Conservation (phyloP, 2,888 invertebrate species). For the Mayetiola destructor region DNA sequence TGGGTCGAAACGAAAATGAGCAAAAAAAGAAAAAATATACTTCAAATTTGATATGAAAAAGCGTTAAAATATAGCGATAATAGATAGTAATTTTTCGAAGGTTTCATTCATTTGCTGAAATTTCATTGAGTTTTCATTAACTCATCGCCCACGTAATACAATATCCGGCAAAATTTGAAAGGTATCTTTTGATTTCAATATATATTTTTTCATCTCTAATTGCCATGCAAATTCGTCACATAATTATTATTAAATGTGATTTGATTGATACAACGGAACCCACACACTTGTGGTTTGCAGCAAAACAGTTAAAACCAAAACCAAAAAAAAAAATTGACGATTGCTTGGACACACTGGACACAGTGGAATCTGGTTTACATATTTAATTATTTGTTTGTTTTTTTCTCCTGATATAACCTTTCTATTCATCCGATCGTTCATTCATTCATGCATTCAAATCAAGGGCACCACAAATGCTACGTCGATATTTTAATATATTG, state of each 20-base stretch:
- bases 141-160: not conserved
- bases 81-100: not conserved
- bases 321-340: not conserved
- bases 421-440: slow-evolving; percentile 9
- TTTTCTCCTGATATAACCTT: slow-evolving; percentile 3
- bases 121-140: slow-evolving; percentile 8
- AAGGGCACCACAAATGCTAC: slow-evolving; percentile 12
- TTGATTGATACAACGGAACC: slow-evolving; percentile 7
- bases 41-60: not conserved
- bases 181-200: not conserved
- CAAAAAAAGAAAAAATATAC: not conserved
- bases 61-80: not conserved
- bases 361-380: not conserved
- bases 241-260: slow-evolving; percentile 12
- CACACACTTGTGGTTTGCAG: slow-evolving; percentile 1
- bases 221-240: slow-evolving; percentile 7
- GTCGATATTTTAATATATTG: slow-evolving; percentile 8
- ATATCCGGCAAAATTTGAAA: not conserved
- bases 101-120: not conserved
- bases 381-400: not conserved
- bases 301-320: not conserved
- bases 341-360: not conserved
- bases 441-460: too few relatives aligned
- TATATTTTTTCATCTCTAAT: not conserved
- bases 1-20: not conserved